Evolutionary conservation across 2,888 invertebrate genomes (phyloP), one percentile per base, ranked within the genome.

Genomic region (Metalampra italica): DNA sequence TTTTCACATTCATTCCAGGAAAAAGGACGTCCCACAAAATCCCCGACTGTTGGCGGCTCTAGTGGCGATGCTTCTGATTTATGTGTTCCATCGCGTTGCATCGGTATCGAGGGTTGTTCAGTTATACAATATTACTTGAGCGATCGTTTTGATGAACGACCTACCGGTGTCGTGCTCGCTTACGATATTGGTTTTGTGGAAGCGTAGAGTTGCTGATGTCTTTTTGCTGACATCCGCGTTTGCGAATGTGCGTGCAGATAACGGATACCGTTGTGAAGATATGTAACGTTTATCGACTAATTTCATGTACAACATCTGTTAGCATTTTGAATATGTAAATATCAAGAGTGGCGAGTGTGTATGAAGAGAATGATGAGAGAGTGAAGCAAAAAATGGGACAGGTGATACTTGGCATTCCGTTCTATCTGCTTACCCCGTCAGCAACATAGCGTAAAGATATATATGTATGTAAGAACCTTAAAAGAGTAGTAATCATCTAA

Each of bases 31-130:
- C 11, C 36, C 36, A n/a, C 11, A 7, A 36, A 36, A 11, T 36
- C 36, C 36, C 11, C 11, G 36, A 36, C 36, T 3, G n/a, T n/a
- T 51, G 43, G 46, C 44, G 29, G 14, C 36, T 30, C 42, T 37
- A 40, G 13, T 46, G 37, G 37, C 58, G 75, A 77, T 68, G 64
- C 64, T 53, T 59, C 57, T 83, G 85, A 84, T 85, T 82, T 83
- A 85, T 78, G 61, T 57, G 49, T 54, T 53, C 62, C 62, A 67
- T 67, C 60, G 65, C 60, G 60, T 64, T 22, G 22, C 22, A 22
- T 3, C 62, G 42, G 13, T 32, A 40, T 32, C 8, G 64, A 65
- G 64, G 63, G 69, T 70, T 68, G 71, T 60, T 60, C 60, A 60
- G 51, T 63, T 63, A 64, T 63, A 72, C 73, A 72, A 77, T 82